Percentiles rank a stretch among this genome's conserved stretches.
Evolutionary conservation across 2,888 invertebrate genomes (phyloP).

Genomic region (Hypena proboscidalis): DNA sequence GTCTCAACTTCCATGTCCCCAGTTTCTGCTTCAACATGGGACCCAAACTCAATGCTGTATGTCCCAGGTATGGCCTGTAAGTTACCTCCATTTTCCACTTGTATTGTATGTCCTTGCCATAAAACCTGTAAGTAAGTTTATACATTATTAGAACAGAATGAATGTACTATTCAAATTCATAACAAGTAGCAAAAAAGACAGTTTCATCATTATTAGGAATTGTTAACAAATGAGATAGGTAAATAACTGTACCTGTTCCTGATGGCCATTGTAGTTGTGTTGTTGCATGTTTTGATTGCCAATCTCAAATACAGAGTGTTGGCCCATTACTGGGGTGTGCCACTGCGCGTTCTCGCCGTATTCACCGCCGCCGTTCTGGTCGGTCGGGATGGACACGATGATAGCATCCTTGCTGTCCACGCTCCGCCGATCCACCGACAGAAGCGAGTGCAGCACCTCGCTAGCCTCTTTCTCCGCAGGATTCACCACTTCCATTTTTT

Average conservation of each 20-base stretch:
- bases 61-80: slow-evolving; percentile 66
- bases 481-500: slow-evolving; percentile 87
- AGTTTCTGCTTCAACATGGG: slow-evolving; percentile 65
- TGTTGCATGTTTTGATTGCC: slow-evolving; percentile 74
- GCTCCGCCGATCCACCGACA: slow-evolving; percentile 88
- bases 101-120: slow-evolving; percentile 88
- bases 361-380: slow-evolving; percentile 78
- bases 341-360: slow-evolving; percentile 86
- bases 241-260: slow-evolving; percentile 68
- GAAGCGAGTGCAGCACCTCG: slow-evolving; percentile 88
- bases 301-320: slow-evolving; percentile 82
- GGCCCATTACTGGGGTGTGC: slow-evolving; percentile 87
- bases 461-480: slow-evolving; percentile 90
- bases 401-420: slow-evolving; percentile 84
- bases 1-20: slow-evolving; percentile 74
- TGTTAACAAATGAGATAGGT: too few species aligned
- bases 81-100: slow-evolving; percentile 83
- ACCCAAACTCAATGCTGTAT: slow-evolving; percentile 73
- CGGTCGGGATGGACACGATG: slow-evolving; percentile 76
- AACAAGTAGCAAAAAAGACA: too few species aligned
- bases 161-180: neutral
- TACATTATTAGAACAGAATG: neutral
- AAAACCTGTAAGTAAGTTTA: slow-evolving; percentile 81
- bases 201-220: too few species aligned
- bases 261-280: slow-evolving; percentile 79